Evolutionary conservation across 2,888 invertebrate species (phyloP).

Genomic region (Nezara viridula): DNA sequence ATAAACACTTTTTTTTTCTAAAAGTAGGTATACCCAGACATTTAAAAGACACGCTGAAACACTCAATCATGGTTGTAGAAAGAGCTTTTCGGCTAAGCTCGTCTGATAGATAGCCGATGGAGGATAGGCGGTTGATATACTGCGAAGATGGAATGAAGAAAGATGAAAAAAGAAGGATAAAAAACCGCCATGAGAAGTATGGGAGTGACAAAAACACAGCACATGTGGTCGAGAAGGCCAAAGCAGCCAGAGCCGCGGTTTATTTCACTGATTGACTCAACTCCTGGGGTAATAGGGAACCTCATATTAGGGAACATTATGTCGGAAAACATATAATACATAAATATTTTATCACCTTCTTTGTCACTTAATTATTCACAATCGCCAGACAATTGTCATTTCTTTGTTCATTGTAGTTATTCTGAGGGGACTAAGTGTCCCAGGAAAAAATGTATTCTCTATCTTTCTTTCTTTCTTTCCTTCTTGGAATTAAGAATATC

Average conservation of each 20-base stretch:
- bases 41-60: constrained; percentile 34
- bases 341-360: no score
- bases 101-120: constrained; percentile 45
- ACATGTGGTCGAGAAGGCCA: constrained; percentile 27
- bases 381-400: no score
- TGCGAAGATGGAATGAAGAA: constrained; percentile 49
- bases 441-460: no score
- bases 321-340: no score
- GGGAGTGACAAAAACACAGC: constrained; percentile 26
- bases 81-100: constrained; percentile 39
- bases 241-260: constrained; percentile 2
- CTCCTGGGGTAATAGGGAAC: no score
- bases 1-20: neutral
- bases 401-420: no score
- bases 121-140: constrained; percentile 26
- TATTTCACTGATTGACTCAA: constrained; percentile 22
- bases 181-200: constrained; percentile 43
- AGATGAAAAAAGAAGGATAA: neutral
- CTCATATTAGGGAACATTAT: no score
- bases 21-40: neutral
- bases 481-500: no score
- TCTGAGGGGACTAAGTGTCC: no score
- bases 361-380: no score
- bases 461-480: no score
- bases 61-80: constrained; percentile 39